A percentile compares a stretch with the other conserved stretches of the same genome.
Conservation (phyloP, 2,888 invertebrate species). For the Cephus rjabovi region DNA sequence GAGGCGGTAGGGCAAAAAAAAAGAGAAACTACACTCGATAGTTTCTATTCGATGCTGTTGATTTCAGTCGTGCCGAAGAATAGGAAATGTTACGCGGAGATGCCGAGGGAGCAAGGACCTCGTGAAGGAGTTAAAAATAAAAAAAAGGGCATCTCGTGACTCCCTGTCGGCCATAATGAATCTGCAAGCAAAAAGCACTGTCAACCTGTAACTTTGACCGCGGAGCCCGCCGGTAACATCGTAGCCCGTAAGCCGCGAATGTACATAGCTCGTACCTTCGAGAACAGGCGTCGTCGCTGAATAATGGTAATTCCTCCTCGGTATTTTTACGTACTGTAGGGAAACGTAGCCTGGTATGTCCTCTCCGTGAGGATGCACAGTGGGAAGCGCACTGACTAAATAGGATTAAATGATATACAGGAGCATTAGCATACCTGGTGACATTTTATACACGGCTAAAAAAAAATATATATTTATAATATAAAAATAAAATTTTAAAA, state of each 20-base stretch:
- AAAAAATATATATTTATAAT: not conserved
- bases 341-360: not conserved
- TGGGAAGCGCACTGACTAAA: not conserved
- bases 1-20: not conserved
- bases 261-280: not conserved
- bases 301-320: not conserved
- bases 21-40: not conserved
- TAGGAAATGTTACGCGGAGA: not conserved
- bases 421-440: not conserved
- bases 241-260: not conserved
- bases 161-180: not conserved
- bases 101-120: not conserved
- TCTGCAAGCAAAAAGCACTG: not conserved
- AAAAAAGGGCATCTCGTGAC: not conserved
- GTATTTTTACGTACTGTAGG: not conserved
- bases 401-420: not conserved
- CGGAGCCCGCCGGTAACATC: not conserved
- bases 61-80: not conserved
- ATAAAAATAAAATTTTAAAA: not conserved
- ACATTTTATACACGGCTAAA: not conserved
- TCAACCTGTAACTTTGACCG: not conserved
- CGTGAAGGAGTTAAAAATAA: not conserved
- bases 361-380: not conserved
- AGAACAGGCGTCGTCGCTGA: not conserved
- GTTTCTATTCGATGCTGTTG: not conserved